These are phyloP conservation scores for Oryzias javanicus DNA, from an alignment of 2,113 vertebrate genomes.

Conservation along the genomic window DNA sequence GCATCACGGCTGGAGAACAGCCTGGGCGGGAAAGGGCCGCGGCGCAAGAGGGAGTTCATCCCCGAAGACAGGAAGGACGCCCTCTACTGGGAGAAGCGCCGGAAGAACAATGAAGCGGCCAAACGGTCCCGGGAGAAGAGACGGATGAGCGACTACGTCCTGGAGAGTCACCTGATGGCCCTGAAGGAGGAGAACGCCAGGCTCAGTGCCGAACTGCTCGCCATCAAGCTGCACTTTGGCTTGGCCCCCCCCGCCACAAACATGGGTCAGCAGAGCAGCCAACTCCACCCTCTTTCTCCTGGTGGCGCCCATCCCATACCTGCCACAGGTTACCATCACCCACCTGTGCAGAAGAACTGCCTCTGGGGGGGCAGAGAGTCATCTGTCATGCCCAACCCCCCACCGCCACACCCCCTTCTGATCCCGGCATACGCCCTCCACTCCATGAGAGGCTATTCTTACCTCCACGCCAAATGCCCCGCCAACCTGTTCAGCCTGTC, in stretches of 20 bases:
- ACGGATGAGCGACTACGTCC: slow-evolving; percentile 78
- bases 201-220: slow-evolving; percentile 81
- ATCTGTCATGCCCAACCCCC: slow-evolving; percentile 22
- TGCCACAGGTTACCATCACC: slow-evolving; percentile 27
- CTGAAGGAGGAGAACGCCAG: slow-evolving; percentile 83
- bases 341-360: slow-evolving; percentile 33
- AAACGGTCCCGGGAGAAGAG: slow-evolving; percentile 90
- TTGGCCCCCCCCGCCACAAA: slow-evolving; percentile 51
- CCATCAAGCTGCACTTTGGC: slow-evolving; percentile 80
- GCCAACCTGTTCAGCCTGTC: slow-evolving; percentile 27
- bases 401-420: slow-evolving; percentile 48
- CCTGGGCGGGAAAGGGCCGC: slow-evolving; percentile 33
- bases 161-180: slow-evolving; percentile 78
- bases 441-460: slow-evolving; percentile 61
- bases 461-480: slow-evolving; percentile 55
- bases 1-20: slow-evolving; percentile 18
- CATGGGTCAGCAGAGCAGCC: slow-evolving; percentile 51
- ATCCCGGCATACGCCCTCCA: slow-evolving; percentile 61
- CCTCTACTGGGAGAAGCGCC: slow-evolving; percentile 90
- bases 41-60: slow-evolving; percentile 87
- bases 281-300: slow-evolving; percentile 41
- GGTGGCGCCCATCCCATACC: slow-evolving; percentile 3
- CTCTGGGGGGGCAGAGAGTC: slow-evolving; percentile 47
- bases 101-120: slow-evolving; percentile 89
- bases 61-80: slow-evolving; percentile 88